These are phyloP conservation scores for Sebastes trivittatus DNA, from an alignment of 2,797 vertebrate species.

Conservation along the genomic window DNA sequence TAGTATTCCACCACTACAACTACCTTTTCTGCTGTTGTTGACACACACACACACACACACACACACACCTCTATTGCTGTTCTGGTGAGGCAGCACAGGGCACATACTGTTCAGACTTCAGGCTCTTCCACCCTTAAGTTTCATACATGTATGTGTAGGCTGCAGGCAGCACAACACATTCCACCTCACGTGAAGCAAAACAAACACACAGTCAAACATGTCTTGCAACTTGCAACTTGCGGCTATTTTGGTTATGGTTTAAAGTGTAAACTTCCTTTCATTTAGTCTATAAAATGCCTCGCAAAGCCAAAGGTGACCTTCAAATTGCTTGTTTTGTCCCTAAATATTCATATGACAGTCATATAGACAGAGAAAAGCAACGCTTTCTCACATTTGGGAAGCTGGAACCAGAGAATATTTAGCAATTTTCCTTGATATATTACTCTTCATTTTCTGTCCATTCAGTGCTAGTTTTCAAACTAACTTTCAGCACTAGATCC, in stretches of 20 bases:
- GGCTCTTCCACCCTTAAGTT: constrained; percentile 31
- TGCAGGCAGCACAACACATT: constrained; percentile 9
- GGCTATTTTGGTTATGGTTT: background rate
- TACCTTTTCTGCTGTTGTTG: constrained; percentile 51
- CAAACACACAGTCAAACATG: constrained; percentile 16
- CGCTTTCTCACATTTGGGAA: background rate
- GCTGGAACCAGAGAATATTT: background rate
- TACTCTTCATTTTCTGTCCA: background rate
- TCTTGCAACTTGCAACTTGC: background rate
- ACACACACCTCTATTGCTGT: constrained; percentile 12
- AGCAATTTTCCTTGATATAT: background rate
- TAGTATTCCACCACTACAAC: constrained; percentile 66
- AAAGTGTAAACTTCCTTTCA: background rate
- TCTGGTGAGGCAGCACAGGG: constrained; percentile 43
- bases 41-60: background rate
- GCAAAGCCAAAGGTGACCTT: background rate
- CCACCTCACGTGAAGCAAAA: constrained; percentile 11
- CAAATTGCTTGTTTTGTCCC: background rate
- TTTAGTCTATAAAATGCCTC: background rate
- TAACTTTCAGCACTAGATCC: background rate
- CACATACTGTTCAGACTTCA: constrained; percentile 42
- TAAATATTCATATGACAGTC: background rate
- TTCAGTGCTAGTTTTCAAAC: background rate
- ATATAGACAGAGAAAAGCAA: background rate
- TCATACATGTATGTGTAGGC: background rate